A percentile compares a stretch with the other conserved stretches of the same genome.
Conservation (phyloP, 2,797 vertebrate genomes). For the Phrynocephalus vlangalii region DNA sequence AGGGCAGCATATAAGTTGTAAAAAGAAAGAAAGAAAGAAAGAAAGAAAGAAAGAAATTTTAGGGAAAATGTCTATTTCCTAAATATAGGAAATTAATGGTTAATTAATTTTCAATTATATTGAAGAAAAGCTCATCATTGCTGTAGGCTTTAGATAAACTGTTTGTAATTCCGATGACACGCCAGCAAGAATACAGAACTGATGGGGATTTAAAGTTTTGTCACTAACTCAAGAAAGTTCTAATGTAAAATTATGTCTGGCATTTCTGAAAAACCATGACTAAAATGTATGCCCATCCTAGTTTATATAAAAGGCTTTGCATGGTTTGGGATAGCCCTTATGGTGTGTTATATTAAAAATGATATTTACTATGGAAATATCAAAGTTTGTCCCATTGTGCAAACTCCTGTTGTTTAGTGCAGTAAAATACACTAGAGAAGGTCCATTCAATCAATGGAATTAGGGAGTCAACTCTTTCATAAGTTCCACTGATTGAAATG, state of each 20-base stretch:
- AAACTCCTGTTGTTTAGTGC: no score
- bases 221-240: constrained; percentile 2
- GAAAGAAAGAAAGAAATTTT: not conserved
- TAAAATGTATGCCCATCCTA: not conserved
- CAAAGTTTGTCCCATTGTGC: no score
- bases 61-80: constrained; percentile 10
- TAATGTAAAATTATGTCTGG: not conserved
- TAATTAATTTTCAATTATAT: not conserved
- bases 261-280: not conserved
- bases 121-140: not conserved
- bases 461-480: no score
- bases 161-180: constrained; percentile 28
- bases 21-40: no score
- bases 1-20: no score
- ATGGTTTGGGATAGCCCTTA: no score
- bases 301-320: no score
- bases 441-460: no score
- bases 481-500: no score
- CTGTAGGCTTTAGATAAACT: constrained; percentile 38
- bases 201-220: not conserved
- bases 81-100: not conserved
- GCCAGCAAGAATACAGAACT: constrained; percentile 23
- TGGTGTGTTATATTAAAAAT: no score
- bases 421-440: no score
- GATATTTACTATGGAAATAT: no score